These are phyloP conservation scores for Phaenicophaeus curvirostris DNA, from an alignment of 2,797 vertebrate species.

Conservation along the genomic window DNA sequence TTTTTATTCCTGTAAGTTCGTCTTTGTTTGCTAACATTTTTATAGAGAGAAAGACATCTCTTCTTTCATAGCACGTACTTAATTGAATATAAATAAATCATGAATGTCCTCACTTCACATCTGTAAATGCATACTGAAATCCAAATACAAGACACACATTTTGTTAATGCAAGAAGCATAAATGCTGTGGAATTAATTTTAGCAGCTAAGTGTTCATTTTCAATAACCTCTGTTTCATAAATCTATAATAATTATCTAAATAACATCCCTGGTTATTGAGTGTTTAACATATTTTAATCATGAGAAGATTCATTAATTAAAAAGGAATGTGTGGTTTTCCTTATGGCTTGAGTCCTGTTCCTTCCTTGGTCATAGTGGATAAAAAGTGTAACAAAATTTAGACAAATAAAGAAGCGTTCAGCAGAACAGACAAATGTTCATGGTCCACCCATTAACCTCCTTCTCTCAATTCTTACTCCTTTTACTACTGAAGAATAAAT, in stretches of 20 bases:
- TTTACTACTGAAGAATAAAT: neutral
- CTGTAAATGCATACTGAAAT: neutral
- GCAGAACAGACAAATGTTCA: neutral
- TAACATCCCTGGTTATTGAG: neutral
- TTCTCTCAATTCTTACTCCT: neutral
- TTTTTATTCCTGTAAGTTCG: neutral
- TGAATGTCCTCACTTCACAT: neutral
- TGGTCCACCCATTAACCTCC: neutral
- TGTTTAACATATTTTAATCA: conserved; percentile 24
- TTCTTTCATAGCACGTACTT: neutral
- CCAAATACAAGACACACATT: neutral
- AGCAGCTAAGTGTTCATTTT: neutral
- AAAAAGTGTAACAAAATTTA: neutral
- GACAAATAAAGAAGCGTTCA: neutral
- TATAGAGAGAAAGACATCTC: neutral
- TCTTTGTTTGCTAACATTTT: neutral
- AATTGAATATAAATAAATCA: conserved; percentile 6
- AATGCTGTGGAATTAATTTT: conserved; percentile 31
- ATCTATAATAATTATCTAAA: conserved; percentile 21
- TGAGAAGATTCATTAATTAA: neutral
- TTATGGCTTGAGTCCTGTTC: neutral
- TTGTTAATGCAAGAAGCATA: conserved; percentile 5
- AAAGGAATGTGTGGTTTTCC: neutral
- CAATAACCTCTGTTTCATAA: conserved; percentile 22
- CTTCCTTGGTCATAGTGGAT: neutral